Conservation (phyloP, 2,797 vertebrate genomes). For the Ispidina picta region DNA sequence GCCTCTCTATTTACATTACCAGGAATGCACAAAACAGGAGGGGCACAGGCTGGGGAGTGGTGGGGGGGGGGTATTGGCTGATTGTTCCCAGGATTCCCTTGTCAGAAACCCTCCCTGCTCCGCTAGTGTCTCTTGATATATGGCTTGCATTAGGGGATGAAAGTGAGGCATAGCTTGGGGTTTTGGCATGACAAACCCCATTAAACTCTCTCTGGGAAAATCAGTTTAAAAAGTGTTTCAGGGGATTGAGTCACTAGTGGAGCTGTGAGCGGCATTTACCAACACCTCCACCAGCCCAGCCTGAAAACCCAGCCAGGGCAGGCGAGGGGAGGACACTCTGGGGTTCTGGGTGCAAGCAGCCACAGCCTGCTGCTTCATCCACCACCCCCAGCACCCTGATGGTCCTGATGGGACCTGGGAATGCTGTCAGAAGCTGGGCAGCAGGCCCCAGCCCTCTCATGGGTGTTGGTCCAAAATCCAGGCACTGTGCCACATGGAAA, state of each 20-base stretch:
- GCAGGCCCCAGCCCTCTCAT: too few species aligned
- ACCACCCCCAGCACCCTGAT: accelerated
- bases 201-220: conserved; percentile 76
- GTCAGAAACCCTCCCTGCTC: conserved; percentile 67
- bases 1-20: conserved; percentile 64
- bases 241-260: conserved; percentile 58
- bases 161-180: conserved; percentile 73
- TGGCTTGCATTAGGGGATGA: conserved; percentile 77
- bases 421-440: neutral
- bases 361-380: neutral
- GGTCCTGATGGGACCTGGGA: neutral
- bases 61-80: conserved; percentile 33
- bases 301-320: neutral
- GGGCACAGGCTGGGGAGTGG: neutral
- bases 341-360: neutral
- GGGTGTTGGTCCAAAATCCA: neutral
- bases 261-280: conserved; percentile 29
- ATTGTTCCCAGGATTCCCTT: conserved; percentile 75
- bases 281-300: neutral
- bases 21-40: conserved; percentile 67
- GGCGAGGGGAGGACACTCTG: neutral
- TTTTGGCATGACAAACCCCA: conserved; percentile 75
- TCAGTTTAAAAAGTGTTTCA: conserved; percentile 58
- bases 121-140: conserved; percentile 74
- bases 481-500: neutral